Conservation (phyloP, 2,797 vertebrate genomes). For the Austrolebias charrua region DNA sequence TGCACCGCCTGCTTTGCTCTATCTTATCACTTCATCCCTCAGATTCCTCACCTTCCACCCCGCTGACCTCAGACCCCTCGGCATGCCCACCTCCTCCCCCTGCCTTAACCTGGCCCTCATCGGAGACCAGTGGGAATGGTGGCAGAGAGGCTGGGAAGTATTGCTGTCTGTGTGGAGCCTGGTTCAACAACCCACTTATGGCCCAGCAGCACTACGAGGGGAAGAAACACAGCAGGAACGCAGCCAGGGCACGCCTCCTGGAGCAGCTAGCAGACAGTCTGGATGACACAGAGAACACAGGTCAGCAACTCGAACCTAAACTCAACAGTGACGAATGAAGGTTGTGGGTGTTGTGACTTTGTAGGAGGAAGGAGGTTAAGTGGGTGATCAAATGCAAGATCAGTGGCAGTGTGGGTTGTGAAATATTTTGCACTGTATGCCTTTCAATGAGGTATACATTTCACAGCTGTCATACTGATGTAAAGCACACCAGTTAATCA, state of each 20-base stretch:
- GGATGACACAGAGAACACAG: constrained; percentile 84
- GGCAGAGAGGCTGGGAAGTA: constrained; percentile 82
- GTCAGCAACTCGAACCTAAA: constrained; percentile 63
- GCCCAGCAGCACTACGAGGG: constrained; percentile 88
- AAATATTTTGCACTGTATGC: constrained; percentile 29
- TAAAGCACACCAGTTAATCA: constrained; percentile 23
- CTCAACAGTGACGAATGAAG: constrained; percentile 30
- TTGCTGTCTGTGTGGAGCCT: constrained; percentile 84
- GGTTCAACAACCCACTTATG: constrained; percentile 89
- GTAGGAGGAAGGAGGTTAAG: constrained; percentile 51
- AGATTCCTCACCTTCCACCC: constrained; percentile 79
- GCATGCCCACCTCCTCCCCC: constrained; percentile 58
- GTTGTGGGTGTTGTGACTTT: constrained; percentile 32
- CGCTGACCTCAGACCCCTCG: constrained; percentile 65
- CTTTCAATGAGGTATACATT: constrained; percentile 35
- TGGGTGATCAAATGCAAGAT: constrained; percentile 48
- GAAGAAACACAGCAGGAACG: constrained; percentile 87
- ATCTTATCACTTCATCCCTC: constrained; percentile 3
- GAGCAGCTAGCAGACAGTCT: constrained; percentile 83
- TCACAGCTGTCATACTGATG: constrained; percentile 30
- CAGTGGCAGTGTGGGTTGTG: constrained; percentile 19
- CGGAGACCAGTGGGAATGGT: constrained; percentile 64
- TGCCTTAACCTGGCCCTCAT: constrained; percentile 65
- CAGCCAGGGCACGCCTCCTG: constrained; percentile 80
- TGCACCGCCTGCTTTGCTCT: not conserved